Percentiles rank a stretch among this genome's conserved stretches.
Evolutionary conservation across 1,140 invertebrate genomes (phyloP).

Genomic region (Caerostris extrusa): DNA sequence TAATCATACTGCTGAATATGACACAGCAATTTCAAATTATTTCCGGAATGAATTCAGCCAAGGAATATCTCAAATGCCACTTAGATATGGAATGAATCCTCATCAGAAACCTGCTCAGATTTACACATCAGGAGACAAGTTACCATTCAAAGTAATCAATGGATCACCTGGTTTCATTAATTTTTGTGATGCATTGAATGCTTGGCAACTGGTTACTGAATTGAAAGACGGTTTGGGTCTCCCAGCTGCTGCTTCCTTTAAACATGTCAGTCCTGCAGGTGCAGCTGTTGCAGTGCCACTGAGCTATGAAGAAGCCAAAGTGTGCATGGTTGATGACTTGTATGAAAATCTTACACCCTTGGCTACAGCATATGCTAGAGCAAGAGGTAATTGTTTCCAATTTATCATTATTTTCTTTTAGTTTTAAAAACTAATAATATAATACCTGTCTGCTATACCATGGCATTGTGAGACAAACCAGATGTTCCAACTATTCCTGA

Average conservation of each 20-base stretch:
- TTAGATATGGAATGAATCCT: slow-evolving; percentile 99
- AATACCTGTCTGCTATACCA: no score
- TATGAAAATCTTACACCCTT: slow-evolving; percentile 89
- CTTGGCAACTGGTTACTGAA: slow-evolving; percentile 97
- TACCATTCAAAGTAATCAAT: slow-evolving; percentile 95
- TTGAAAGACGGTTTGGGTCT: slow-evolving; percentile 89
- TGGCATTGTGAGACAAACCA: no score
- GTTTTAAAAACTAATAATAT: background rate
- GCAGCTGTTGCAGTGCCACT: slow-evolving; percentile 94
- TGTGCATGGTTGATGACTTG: slow-evolving; percentile 97
- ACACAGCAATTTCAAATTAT: slow-evolving; percentile 96
- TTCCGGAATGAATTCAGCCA: slow-evolving; percentile 94
- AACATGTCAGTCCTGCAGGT: slow-evolving; percentile 98
- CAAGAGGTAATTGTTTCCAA: slow-evolving; percentile 84
- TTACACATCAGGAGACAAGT: slow-evolving; percentile 89
- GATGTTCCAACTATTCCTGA: no score
- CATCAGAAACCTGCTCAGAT: slow-evolving; percentile 98
- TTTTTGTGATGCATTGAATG: slow-evolving; percentile 97
- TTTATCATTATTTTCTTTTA: background rate
- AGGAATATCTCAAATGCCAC: slow-evolving; percentile 89
- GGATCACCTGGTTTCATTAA: slow-evolving; percentile 99
- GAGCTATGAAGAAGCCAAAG: slow-evolving; percentile 87
- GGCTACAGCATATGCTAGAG: slow-evolving; percentile 96
- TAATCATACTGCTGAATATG: slow-evolving; percentile 97
- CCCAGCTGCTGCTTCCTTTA: slow-evolving; percentile 98